Percentiles rank a stretch among this genome's conserved stretches.
Evolutionary conservation across 2,113 vertebrate genomes (phyloP).

Genomic region (Synchiropus splendidus): DNA sequence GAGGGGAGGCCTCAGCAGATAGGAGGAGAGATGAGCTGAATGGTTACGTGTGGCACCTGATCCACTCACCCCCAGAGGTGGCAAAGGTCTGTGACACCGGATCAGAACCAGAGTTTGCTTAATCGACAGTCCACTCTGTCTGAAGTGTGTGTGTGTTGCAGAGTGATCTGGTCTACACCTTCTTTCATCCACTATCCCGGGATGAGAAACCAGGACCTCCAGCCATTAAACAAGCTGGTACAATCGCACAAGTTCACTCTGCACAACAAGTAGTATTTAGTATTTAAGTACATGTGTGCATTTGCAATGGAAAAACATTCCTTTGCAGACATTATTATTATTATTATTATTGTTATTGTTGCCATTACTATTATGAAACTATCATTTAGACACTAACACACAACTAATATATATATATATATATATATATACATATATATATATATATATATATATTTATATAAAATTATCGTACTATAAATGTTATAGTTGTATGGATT

Average conservation of each 20-base stretch:
- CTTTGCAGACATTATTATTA: too few species aligned
- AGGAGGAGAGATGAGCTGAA: slow-evolving; percentile 85
- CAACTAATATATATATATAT: not conserved
- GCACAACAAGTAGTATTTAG: too few species aligned
- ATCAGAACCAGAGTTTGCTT: too few species aligned
- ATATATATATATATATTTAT: too few species aligned
- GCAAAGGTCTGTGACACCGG: slow-evolving; percentile 72
- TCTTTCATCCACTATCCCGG: slow-evolving; percentile 82
- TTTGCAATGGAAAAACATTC: too few species aligned
- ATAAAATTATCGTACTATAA: too few species aligned
- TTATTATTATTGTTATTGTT: not conserved
- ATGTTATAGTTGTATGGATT: too few species aligned
- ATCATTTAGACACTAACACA: not conserved
- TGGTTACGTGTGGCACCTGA: slow-evolving; percentile 88
- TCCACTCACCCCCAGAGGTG: slow-evolving; percentile 74
- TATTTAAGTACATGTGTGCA: too few species aligned
- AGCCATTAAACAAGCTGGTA: slow-evolving; percentile 73
- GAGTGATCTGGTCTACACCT: slow-evolving; percentile 91
- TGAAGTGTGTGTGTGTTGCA: slow-evolving; percentile 35
- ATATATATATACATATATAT: not conserved
- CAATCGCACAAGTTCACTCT: slow-evolving; percentile 1
- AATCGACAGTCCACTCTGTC: too few species aligned
- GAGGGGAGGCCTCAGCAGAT: slow-evolving; percentile 83
- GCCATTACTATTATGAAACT: not conserved
- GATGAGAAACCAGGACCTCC: slow-evolving; percentile 71